phyloP scores from a whole-genome alignment of 2,113 vertebrate species.

The Tonatia bakeri region DNA sequence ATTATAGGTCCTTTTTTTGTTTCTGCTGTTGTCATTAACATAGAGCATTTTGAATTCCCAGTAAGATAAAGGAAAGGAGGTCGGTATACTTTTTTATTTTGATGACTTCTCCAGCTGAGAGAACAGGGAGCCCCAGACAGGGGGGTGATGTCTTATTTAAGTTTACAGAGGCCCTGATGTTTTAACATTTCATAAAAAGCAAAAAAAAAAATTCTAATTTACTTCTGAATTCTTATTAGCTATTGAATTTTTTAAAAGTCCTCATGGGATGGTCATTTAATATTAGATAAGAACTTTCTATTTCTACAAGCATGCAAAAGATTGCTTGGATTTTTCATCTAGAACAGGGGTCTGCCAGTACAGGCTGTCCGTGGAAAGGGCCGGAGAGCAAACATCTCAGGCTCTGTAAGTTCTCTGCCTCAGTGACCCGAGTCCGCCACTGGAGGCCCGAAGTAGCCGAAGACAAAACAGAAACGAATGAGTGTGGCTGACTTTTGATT shows the following conservation, averaged over 20 bases:
- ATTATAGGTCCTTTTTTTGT: neutral
- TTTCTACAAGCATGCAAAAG: neutral
- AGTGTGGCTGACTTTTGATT: neutral
- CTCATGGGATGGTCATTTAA: neutral
- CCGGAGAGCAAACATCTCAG: slow-evolving; percentile 10
- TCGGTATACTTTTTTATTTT: neutral
- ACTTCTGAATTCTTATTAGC: neutral
- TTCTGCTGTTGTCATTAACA: neutral
- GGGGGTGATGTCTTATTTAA: neutral
- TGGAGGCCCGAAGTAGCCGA: neutral
- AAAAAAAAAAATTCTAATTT: neutral
- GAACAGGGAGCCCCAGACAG: neutral
- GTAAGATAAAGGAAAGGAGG: neutral
- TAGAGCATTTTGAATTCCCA: neutral
- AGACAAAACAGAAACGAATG: neutral
- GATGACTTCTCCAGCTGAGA: neutral
- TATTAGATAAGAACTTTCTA: slow-evolving; percentile 11
- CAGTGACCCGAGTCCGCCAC: neutral
- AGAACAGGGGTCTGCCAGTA: neutral
- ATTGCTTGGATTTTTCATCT: neutral
- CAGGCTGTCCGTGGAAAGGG: neutral
- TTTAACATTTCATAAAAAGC: neutral
- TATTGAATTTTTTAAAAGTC: neutral
- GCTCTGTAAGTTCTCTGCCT: neutral
- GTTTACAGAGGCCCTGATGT: neutral